These are phyloP conservation scores for Ochropleura plecta DNA, from an alignment of 2,888 invertebrate species.

Conservation along the genomic window DNA sequence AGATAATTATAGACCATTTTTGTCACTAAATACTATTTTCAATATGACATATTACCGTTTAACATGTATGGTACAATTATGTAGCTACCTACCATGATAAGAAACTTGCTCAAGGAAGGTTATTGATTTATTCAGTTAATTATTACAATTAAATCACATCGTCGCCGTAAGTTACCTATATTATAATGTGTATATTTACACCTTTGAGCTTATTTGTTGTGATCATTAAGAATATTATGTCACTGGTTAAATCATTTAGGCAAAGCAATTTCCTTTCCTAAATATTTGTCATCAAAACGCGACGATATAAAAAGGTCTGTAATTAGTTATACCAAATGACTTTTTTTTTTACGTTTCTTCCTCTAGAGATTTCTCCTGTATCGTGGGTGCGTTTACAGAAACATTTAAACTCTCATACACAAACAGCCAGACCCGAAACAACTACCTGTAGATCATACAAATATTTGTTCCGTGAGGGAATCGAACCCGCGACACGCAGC, in stretches of 20 bases:
- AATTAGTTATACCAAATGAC: not conserved
- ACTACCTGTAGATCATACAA: no score
- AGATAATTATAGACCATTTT: conserved; percentile 4
- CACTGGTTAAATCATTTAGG: not conserved
- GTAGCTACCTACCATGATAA: not conserved
- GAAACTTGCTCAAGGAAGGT: conserved; percentile 22
- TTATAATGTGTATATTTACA: conserved; percentile 1
- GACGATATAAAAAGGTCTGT: no score
- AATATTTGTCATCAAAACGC: not conserved
- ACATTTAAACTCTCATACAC: no score
- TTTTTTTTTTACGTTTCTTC: not conserved
- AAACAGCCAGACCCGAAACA: no score
- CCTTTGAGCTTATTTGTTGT: conserved; percentile 13
- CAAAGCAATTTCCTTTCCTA: not conserved
- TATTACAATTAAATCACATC: not conserved
- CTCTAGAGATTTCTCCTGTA: no score
- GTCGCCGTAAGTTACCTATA: not conserved
- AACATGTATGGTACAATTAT: conserved; percentile 4
- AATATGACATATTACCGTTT: conserved; percentile 1
- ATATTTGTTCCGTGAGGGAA: no score
- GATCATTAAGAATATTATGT: not conserved
- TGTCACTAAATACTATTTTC: not conserved
- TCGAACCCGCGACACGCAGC: no score
- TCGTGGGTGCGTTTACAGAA: no score
- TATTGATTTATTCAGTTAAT: conserved; percentile 13